Evolutionary conservation across 2,113 vertebrate genomes (phyloP).

Genomic region (Excalfactoria chinensis): DNA sequence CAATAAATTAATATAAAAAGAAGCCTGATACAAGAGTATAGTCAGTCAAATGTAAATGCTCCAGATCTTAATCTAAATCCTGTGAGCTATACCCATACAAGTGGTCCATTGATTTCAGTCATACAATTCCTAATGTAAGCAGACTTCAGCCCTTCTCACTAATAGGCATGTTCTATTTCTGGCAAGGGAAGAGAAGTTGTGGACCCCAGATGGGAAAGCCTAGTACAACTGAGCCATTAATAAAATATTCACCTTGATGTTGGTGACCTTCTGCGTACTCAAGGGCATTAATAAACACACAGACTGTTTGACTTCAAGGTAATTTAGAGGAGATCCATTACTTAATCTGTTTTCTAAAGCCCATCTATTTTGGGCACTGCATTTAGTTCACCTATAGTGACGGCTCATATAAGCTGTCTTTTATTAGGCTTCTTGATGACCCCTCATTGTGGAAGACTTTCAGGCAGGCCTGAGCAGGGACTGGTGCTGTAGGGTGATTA

Average conservation of each 20-base stretch:
- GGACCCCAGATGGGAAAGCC: background rate
- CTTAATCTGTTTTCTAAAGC: constrained; percentile 41
- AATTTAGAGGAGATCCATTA: constrained; percentile 6
- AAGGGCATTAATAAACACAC: background rate
- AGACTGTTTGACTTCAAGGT: background rate
- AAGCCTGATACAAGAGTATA: background rate
- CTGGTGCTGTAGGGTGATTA: constrained; percentile 24
- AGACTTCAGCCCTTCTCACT: background rate
- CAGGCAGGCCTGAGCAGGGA: background rate
- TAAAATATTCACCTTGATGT: constrained; percentile 2
- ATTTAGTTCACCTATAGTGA: background rate
- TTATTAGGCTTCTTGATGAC: background rate
- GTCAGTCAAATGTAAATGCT: background rate
- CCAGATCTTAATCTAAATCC: constrained; percentile 7
- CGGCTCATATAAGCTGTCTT: background rate
- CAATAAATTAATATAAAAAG: constrained; percentile 8
- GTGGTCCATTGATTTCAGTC: background rate
- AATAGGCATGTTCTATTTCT: background rate
- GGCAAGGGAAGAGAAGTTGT: background rate
- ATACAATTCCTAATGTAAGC: background rate
- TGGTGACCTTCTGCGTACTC: background rate
- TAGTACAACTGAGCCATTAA: background rate
- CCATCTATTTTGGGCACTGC: background rate
- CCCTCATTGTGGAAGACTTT: background rate
- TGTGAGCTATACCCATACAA: background rate